Conservation (phyloP, 2,797 vertebrate genomes). For the Mallotus villosus region DNA sequence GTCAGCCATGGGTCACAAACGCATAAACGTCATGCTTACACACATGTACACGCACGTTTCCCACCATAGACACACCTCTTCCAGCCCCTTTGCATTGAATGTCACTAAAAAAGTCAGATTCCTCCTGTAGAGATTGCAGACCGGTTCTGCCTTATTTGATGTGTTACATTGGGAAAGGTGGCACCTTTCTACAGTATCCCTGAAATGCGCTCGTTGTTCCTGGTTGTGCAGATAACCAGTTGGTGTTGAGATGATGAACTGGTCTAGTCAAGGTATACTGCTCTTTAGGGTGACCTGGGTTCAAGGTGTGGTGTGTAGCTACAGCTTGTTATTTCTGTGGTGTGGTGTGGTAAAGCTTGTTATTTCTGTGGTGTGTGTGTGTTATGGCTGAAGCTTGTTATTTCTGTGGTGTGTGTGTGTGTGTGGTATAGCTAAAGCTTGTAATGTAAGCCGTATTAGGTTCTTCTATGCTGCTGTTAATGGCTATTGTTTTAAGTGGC, state of each 20-base stretch:
- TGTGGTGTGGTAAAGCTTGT: too few species aligned
- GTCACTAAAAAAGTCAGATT: neutral
- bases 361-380: too few species aligned
- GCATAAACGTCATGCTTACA: neutral
- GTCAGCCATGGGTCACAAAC: slow-evolving; percentile 61
- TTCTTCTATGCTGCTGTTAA: too few species aligned
- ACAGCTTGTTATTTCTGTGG: too few species aligned
- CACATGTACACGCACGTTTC: slow-evolving; percentile 5
- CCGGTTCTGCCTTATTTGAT: neutral
- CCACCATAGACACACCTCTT: slow-evolving; percentile 1
- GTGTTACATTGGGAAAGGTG: neutral
- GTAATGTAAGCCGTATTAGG: too few species aligned
- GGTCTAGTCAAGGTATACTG: slow-evolving; percentile 2
- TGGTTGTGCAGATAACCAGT: slow-evolving; percentile 51
- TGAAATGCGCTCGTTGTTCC: slow-evolving; percentile 31
- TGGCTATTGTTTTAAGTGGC: neutral
- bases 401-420: too few species aligned
- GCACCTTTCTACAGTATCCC: neutral
- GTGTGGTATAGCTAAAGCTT: too few species aligned
- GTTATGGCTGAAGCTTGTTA: too few species aligned
- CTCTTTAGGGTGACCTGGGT: neutral
- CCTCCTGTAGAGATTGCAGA: neutral
- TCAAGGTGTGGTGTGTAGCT: neutral
- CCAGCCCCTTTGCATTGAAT: neutral
- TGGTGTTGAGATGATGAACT: slow-evolving; percentile 40